These are phyloP conservation scores for Amphipoea oculea DNA, from an alignment of 2,888 invertebrate genomes.

Conservation along the genomic window DNA sequence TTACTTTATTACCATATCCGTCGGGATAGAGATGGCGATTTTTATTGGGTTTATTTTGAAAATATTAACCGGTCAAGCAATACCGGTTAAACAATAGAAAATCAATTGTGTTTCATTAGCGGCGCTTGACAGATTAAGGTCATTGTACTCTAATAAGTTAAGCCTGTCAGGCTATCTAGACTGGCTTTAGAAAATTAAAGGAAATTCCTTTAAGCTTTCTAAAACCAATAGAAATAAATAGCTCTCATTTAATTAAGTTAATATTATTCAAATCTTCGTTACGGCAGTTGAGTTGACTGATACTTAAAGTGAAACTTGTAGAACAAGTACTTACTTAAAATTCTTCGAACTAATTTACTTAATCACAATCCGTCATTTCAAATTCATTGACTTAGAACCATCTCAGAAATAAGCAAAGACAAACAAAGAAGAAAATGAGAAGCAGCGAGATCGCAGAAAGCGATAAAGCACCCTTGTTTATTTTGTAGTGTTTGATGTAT, in stretches of 20 bases:
- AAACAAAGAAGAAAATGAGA: too few relatives aligned
- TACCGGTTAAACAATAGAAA: too few relatives aligned
- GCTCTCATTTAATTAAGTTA: conserved; percentile 1
- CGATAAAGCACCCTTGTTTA: too few relatives aligned
- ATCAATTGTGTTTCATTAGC: too few relatives aligned
- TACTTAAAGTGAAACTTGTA: conserved; percentile 8
- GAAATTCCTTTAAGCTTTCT: neutral
- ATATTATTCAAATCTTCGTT: conserved; percentile 19
- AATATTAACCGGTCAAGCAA: too few relatives aligned
- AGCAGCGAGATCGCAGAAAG: too few relatives aligned
- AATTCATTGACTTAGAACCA: conserved; percentile 5
- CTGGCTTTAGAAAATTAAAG: neutral
- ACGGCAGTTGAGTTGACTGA: conserved; percentile 10
- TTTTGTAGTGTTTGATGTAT: too few relatives aligned
- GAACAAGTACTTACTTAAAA: neutral
- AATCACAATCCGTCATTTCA: conserved; percentile 21
- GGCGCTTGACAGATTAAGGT: too few relatives aligned
- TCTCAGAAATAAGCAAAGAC: too few relatives aligned
- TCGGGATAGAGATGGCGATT: neutral
- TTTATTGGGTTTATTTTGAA: neutral
- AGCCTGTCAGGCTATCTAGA: neutral
- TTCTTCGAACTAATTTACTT: conserved; percentile 6
- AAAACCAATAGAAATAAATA: neutral
- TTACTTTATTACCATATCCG: neutral
- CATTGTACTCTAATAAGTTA: neutral